Evolutionary conservation across 2,113 vertebrate species (phyloP).

Genomic region (Anolis sagrei): DNA sequence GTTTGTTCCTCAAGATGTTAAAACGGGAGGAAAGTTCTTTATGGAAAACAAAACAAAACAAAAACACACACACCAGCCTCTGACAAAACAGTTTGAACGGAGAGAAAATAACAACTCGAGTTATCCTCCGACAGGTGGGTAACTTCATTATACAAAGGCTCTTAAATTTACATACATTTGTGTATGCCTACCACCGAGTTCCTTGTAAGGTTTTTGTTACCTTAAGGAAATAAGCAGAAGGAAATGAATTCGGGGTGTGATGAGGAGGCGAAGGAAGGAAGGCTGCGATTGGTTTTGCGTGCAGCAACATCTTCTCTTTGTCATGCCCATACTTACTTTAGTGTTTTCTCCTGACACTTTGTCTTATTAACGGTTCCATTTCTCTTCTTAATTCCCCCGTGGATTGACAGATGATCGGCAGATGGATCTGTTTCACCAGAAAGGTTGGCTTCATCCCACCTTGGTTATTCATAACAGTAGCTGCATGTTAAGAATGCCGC

Average conservation of each 20-base stretch:
- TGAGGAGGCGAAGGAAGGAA: background rate
- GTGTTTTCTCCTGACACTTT: constrained; percentile 55
- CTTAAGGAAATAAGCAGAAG: constrained; percentile 42
- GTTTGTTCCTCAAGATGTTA: background rate
- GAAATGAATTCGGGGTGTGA: constrained; percentile 13
- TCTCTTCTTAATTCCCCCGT: constrained; percentile 57
- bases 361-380: constrained; percentile 65
- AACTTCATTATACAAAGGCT: constrained; percentile 27
- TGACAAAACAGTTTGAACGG: background rate
- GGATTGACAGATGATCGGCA: constrained; percentile 61
- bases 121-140: background rate
- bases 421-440: constrained; percentile 48
- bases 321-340: constrained; percentile 46
- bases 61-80: no score
- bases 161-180: constrained; percentile 38
- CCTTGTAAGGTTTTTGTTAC: constrained; percentile 39
- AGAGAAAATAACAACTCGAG: background rate
- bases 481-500: constrained; percentile 45
- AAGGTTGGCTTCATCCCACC: constrained; percentile 40
- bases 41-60: background rate
- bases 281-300: constrained; percentile 36
- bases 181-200: constrained; percentile 13
- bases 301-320: constrained; percentile 44
- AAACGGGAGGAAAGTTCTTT: constrained; percentile 8
- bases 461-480: constrained; percentile 34